phyloP scores from a whole-genome alignment of 2,888 invertebrate species.

The Drosophila nr. perissopoda region DNA sequence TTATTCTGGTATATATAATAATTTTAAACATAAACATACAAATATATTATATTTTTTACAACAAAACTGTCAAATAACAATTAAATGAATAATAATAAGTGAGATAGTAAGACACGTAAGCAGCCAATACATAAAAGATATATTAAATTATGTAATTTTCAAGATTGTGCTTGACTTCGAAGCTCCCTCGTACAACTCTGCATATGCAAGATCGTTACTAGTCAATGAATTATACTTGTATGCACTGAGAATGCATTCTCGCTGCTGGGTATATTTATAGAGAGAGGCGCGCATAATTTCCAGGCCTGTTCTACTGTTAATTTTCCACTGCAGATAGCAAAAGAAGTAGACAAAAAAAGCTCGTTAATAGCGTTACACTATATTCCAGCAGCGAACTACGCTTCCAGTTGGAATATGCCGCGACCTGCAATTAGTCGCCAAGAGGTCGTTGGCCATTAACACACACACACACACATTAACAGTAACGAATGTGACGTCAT shows the following conservation, averaged over 20 bases:
- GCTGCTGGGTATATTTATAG: neutral
- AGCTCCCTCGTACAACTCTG: neutral
- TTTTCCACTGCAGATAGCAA: neutral
- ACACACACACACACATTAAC: neutral
- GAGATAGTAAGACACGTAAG: neutral
- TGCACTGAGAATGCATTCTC: neutral
- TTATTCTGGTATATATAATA: neutral
- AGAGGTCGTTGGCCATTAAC: conserved; percentile 54
- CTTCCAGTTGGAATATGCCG: conserved; percentile 12
- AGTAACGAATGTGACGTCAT: conserved; percentile 59
- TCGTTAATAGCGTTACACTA: conserved; percentile 45
- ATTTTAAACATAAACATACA: neutral
- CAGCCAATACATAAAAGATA: neutral
- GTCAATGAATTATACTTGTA: neutral
- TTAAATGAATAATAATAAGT: neutral
- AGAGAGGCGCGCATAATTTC: neutral
- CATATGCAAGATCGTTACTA: neutral
- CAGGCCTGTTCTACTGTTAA: neutral
- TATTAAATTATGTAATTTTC: neutral
- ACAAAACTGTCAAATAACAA: neutral
- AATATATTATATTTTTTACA: neutral
- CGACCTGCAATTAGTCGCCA: conserved; percentile 50
- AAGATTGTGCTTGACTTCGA: too few species aligned
- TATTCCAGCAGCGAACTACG: conserved; percentile 18
- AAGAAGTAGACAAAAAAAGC: conserved; percentile 26